Conservation (phyloP, 2,888 invertebrate genomes). For the Apodemia hepburni region DNA sequence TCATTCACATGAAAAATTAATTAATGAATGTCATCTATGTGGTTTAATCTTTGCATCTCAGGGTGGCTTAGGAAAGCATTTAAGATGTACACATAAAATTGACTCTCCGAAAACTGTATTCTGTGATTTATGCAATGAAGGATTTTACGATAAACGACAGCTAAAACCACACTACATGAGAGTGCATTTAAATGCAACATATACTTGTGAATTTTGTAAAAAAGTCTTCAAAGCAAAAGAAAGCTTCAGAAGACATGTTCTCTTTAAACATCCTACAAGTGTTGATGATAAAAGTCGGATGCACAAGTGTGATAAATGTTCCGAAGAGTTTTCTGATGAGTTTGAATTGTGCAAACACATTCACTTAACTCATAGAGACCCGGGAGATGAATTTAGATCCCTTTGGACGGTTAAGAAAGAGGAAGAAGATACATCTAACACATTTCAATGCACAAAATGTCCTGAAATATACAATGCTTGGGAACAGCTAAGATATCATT, state of each 20-base stretch:
- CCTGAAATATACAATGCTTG: slow-evolving; percentile 48
- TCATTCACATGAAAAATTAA: slow-evolving; percentile 57
- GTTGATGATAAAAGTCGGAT: slow-evolving; percentile 33
- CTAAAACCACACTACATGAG: slow-evolving; percentile 61
- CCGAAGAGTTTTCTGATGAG: slow-evolving; percentile 56
- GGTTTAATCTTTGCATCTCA: slow-evolving; percentile 62
- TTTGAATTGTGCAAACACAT: slow-evolving; percentile 62
- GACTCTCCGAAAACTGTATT: slow-evolving; percentile 56
- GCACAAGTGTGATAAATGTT: slow-evolving; percentile 60
- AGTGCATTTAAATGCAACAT: slow-evolving; percentile 63
- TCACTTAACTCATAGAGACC: slow-evolving; percentile 42
- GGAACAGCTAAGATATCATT: slow-evolving; percentile 55
- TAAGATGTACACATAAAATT: slow-evolving; percentile 61
- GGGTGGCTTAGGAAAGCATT: slow-evolving; percentile 61
- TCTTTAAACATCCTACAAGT: slow-evolving; percentile 53
- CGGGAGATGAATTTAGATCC: slow-evolving; percentile 30
- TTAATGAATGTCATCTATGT: slow-evolving; percentile 61
- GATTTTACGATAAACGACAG: slow-evolving; percentile 59
- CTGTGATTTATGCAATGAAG: slow-evolving; percentile 61
- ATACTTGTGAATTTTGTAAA: slow-evolving; percentile 57
- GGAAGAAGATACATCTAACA: slow-evolving; percentile 46
- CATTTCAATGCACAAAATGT: slow-evolving; percentile 63
- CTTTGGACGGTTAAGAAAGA: slow-evolving; percentile 48
- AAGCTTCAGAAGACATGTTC: slow-evolving; percentile 58
- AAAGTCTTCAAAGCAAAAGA: slow-evolving; percentile 65